These are phyloP conservation scores for Steromphala cineraria DNA, from an alignment of 2,888 invertebrate genomes.

Conservation along the genomic window DNA sequence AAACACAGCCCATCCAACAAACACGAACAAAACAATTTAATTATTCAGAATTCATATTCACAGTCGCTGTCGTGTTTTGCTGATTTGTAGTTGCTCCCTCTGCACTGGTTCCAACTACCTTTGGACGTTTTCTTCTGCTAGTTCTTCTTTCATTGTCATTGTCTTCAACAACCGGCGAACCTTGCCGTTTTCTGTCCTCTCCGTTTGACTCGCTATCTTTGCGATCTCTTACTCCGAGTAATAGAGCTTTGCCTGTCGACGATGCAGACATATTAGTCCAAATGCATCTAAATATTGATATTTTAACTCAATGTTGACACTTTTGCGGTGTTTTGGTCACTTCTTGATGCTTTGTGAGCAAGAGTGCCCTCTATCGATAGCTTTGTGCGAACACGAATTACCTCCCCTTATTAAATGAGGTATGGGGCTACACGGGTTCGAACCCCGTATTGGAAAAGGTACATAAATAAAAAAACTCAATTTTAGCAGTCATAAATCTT, in stretches of 20 bases:
- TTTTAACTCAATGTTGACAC: not conserved
- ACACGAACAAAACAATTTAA: not conserved
- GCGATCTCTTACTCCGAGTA: conserved; percentile 23
- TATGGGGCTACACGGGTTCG: too few species aligned
- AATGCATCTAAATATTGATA: not conserved
- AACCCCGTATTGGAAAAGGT: too few species aligned
- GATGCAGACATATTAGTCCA: not conserved
- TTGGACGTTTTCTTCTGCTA: conserved; percentile 57
- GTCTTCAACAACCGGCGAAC: conserved; percentile 40
- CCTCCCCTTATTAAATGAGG: too few species aligned
- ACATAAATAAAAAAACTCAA: too few species aligned
- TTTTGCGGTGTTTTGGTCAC: not conserved
- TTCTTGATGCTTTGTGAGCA: not conserved
- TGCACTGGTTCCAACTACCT: conserved; percentile 32
- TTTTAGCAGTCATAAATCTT: too few species aligned
- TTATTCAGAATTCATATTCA: not conserved
- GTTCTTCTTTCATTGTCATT: conserved; percentile 41
- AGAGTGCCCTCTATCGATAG: not conserved
- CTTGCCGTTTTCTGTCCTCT: conserved; percentile 41
- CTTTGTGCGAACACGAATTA: too few species aligned
- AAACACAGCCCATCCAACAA: not conserved
- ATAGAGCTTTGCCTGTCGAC: not conserved
- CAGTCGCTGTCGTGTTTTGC: not conserved
- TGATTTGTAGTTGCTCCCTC: not conserved
- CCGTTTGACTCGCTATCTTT: conserved; percentile 34